These are phyloP conservation scores for Prunella strophiata DNA, from an alignment of 2,797 vertebrate genomes.

Conservation along the genomic window DNA sequence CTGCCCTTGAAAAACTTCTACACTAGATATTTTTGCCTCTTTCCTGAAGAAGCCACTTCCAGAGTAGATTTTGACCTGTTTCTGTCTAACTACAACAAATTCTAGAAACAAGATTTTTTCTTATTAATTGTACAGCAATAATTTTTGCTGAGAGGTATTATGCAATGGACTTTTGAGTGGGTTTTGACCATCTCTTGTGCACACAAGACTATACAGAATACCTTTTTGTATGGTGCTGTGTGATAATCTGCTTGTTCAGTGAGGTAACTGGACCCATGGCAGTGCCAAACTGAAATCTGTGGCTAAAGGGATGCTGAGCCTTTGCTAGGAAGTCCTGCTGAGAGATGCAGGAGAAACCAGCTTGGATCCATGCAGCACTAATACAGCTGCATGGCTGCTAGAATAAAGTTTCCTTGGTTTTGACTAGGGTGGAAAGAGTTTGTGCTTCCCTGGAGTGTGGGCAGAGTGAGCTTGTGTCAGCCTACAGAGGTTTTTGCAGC, in stretches of 20 bases:
- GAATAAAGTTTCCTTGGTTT: slow-evolving; percentile 15
- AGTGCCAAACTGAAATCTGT: neutral
- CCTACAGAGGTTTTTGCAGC: slow-evolving; percentile 42
- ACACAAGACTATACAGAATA: neutral
- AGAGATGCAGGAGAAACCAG: neutral
- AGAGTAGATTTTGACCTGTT: neutral
- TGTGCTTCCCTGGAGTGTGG: slow-evolving; percentile 49
- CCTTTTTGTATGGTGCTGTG: neutral
- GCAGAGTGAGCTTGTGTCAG: slow-evolving; percentile 15
- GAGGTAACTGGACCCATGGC: neutral
- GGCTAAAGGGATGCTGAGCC: neutral
- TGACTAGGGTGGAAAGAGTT: slow-evolving; percentile 13
- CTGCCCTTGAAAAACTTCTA: slow-evolving; percentile 15
- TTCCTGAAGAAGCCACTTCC: neutral
- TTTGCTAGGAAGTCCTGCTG: neutral
- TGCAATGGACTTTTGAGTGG: neutral
- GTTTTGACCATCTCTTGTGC: neutral
- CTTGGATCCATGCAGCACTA: neutral
- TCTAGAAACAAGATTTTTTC: neutral
- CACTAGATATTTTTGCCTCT: neutral
- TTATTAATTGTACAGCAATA: neutral
- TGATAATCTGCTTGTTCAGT: neutral
- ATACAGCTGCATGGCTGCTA: neutral
- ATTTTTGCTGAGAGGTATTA: neutral
- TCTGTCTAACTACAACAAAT: neutral